A percentile compares a stretch with the other conserved stretches of the same genome.
Evolutionary conservation across 2,888 invertebrate species (phyloP).

Genomic region (Dryobotodes eremita): DNA sequence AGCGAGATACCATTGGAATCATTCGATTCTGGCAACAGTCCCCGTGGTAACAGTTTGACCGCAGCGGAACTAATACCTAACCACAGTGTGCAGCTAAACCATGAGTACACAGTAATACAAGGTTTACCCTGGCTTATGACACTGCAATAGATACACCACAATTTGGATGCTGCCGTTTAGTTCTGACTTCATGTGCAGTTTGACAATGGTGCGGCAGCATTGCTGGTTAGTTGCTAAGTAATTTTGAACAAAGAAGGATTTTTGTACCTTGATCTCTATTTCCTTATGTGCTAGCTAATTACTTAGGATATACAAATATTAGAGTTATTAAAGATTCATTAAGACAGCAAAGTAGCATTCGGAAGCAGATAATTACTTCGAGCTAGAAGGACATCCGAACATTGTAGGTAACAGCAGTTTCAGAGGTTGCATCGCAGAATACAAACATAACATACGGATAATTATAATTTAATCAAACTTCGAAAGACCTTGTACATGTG

Average conservation of each 20-base stretch:
- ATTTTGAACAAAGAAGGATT: constrained; percentile 3
- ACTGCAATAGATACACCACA: constrained; percentile 40
- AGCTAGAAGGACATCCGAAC: constrained; percentile 20
- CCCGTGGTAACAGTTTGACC: constrained; percentile 44
- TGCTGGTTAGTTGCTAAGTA: neutral
- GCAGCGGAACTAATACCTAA: constrained; percentile 50
- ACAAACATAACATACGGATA: constrained; percentile 13
- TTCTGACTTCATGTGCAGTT: neutral
- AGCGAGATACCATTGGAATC: constrained; percentile 33
- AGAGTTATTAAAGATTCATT: constrained; percentile 48
- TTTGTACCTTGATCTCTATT: constrained; percentile 6
- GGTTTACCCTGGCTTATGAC: constrained; percentile 25
- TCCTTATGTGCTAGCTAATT: constrained; percentile 12
- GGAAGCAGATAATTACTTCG: constrained; percentile 25
- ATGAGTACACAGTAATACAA: constrained; percentile 48
- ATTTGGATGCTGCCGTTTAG: neutral
- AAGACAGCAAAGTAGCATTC: constrained; percentile 18
- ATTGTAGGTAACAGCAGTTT: constrained; percentile 13
- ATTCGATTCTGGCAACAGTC: constrained; percentile 46
- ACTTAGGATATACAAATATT: constrained; percentile 8
- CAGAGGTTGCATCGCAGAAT: constrained; percentile 13
- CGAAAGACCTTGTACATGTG: constrained; percentile 19
- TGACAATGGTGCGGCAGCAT: neutral
- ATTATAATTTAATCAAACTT: constrained; percentile 34
- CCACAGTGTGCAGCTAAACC: constrained; percentile 39